These are phyloP conservation scores for Tenthredo distinguenda DNA, from an alignment of 2,888 invertebrate genomes.

Conservation along the genomic window DNA sequence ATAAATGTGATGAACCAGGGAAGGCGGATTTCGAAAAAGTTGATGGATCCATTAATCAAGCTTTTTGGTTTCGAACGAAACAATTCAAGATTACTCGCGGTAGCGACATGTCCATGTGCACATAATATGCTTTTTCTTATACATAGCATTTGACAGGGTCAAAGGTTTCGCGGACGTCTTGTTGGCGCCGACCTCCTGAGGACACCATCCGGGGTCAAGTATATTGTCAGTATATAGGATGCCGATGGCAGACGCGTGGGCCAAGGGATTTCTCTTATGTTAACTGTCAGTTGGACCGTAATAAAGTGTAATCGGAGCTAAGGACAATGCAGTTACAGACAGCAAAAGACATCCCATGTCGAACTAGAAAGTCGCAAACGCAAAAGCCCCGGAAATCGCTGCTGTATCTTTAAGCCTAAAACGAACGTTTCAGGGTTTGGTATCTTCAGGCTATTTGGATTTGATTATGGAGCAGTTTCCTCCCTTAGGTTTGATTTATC, in stretches of 20 bases:
- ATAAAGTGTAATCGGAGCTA: constrained; percentile 64
- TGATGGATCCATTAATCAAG: not conserved
- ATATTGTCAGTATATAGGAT: constrained; percentile 24
- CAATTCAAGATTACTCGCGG: not conserved
- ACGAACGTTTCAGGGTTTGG: not conserved
- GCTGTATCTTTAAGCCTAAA: not conserved
- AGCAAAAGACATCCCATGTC: constrained; percentile 13
- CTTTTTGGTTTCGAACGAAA: not conserved
- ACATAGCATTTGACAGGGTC: not conserved
- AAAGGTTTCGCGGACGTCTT: constrained; percentile 27
- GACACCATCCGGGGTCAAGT: constrained; percentile 41
- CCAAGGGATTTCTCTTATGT: constrained; percentile 25
- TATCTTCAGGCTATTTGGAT: not conserved
- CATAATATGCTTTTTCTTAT: not conserved
- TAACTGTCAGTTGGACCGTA: constrained; percentile 50
- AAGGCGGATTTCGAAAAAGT: not conserved
- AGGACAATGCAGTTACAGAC: constrained; percentile 32
- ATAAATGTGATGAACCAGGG: not conserved
- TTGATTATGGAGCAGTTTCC: not conserved
- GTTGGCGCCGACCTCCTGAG: constrained; percentile 48
- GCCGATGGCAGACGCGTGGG: constrained; percentile 40
- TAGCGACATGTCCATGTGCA: not conserved
- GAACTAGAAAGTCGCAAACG: not conserved
- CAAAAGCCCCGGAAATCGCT: not conserved
- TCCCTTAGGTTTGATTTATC: not conserved